These are phyloP conservation scores for Carpatolechia fugitivella DNA, from an alignment of 2,888 invertebrate species.

Conservation along the genomic window DNA sequence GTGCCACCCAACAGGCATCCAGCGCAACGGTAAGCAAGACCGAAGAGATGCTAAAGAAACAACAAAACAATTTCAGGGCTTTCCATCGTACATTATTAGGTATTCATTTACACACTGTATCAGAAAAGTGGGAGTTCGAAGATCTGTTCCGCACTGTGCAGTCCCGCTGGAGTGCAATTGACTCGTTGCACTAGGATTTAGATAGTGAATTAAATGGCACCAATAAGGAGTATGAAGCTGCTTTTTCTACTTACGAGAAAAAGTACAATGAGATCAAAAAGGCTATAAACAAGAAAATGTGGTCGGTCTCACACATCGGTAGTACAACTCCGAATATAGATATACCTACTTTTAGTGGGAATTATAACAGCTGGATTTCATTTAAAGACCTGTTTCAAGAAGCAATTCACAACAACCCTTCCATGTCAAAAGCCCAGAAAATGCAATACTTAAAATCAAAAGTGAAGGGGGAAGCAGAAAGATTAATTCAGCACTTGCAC, in stretches of 20 bases:
- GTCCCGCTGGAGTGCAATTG: background rate
- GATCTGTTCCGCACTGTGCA: background rate
- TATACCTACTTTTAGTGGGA: background rate
- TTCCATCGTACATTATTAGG: background rate
- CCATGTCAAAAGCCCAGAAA: background rate
- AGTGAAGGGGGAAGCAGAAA: conserved; percentile 17
- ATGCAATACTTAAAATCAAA: conserved; percentile 5
- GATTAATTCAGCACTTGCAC: conserved; percentile 5
- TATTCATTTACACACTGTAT: background rate
- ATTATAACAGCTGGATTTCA: background rate
- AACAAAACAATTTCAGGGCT: background rate
- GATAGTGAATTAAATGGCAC: conserved; percentile 6
- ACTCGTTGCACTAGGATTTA: conserved; percentile 14
- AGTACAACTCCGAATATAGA: background rate
- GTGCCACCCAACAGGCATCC: background rate
- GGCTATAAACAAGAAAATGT: background rate
- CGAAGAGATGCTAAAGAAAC: background rate
- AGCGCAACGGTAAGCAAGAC: background rate
- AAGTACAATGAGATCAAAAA: background rate
- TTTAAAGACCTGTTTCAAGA: background rate
- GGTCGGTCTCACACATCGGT: background rate
- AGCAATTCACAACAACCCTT: background rate
- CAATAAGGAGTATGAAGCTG: background rate
- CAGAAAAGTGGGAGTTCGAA: background rate
- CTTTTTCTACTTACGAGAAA: background rate